A percentile compares a stretch with the other conserved stretches of the same genome.
phyloP scores from a whole-genome alignment of 2,888 invertebrate genomes.

The Gymnosoma rotundatum region DNA sequence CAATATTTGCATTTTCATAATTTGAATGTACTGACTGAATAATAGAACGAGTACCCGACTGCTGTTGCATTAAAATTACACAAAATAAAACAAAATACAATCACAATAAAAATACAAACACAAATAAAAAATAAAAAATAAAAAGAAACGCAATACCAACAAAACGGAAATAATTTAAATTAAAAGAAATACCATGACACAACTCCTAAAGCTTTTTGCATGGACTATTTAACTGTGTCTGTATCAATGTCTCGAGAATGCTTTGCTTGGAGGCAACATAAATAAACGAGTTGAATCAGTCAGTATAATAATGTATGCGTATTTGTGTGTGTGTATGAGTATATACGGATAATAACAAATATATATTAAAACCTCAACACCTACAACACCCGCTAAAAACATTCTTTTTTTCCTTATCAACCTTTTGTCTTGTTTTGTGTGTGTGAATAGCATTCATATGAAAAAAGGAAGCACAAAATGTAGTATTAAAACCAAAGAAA shows the following conservation, averaged over 20 bases:
- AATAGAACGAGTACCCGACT: constrained; percentile 10
- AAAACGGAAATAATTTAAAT: constrained; percentile 62
- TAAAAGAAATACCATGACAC: constrained; percentile 65
- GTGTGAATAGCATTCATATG: constrained; percentile 34
- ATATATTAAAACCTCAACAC: constrained; percentile 66
- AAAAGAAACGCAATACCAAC: constrained; percentile 14
- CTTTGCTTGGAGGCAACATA: constrained; percentile 1
- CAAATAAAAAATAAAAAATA: no score
- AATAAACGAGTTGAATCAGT: constrained; percentile 14
- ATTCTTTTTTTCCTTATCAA: constrained; percentile 16
- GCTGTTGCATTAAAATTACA: constrained; percentile 58
- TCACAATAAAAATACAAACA: constrained; percentile 28
- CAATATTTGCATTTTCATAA: constrained; percentile 69
- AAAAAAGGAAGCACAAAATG: constrained; percentile 47
- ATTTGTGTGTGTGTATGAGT: neutral
- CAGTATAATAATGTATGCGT: neutral
- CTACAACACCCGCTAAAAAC: constrained; percentile 47
- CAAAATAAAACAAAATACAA: constrained; percentile 42
- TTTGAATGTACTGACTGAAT: constrained; percentile 60
- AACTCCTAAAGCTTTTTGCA: constrained; percentile 48
- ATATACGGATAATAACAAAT: constrained; percentile 39
- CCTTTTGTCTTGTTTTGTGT: neutral
- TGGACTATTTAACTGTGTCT: constrained; percentile 40
- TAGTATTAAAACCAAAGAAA: constrained; percentile 55
- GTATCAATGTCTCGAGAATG: constrained; percentile 17